Conservation (phyloP, 2,113 vertebrate genomes). For the Nasalis larvatus region DNA sequence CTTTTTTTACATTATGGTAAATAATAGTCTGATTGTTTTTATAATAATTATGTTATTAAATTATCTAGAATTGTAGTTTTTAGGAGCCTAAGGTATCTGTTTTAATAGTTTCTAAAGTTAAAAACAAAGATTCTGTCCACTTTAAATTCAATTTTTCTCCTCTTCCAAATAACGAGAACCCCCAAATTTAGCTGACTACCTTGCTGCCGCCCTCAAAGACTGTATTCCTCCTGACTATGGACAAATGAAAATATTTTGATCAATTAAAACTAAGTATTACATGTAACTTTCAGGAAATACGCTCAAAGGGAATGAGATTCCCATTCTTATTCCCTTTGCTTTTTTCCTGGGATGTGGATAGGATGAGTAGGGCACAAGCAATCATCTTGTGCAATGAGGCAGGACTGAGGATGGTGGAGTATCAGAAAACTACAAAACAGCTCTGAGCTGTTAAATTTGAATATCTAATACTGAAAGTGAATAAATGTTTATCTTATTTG, state of each 20-base stretch:
- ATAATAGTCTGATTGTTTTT: neutral
- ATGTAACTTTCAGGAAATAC: neutral
- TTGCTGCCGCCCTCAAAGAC: neutral
- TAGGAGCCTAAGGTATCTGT: neutral
- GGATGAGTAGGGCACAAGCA: neutral
- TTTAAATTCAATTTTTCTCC: neutral
- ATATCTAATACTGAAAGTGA: neutral
- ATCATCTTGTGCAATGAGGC: neutral
- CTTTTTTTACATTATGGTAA: neutral
- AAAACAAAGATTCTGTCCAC: neutral
- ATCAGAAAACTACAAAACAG: neutral
- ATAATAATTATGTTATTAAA: constrained; percentile 25
- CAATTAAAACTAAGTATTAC: neutral
- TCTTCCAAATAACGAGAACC: neutral
- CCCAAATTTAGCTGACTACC: neutral
- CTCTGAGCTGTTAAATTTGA: neutral
- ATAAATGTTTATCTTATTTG: neutral
- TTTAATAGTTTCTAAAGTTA: constrained; percentile 34
- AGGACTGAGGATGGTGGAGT: neutral
- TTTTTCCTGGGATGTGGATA: neutral
- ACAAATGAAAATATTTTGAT: neutral
- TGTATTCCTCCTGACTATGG: neutral
- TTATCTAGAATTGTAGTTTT: neutral
- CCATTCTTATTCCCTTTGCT: neutral
- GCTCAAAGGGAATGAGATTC: neutral